Evolutionary conservation across 2,888 invertebrate species (phyloP).

Genomic region (Xanthorhoe spadicearia): DNA sequence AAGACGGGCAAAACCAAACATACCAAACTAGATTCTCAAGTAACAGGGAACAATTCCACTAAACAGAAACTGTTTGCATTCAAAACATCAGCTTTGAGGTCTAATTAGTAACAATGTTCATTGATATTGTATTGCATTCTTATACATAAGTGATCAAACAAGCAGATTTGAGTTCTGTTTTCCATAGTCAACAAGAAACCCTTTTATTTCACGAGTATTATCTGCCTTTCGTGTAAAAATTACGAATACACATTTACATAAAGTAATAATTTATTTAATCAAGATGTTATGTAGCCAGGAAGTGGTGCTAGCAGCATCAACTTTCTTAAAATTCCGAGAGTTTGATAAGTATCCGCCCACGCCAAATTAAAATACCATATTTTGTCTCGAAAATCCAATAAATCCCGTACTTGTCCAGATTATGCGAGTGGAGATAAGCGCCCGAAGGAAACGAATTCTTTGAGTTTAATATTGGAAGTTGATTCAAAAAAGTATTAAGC

Average conservation of each 20-base stretch:
- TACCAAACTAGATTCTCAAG: conserved; percentile 29
- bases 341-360: conserved; percentile 18
- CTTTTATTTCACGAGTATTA: too few relatives aligned
- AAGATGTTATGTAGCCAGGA: background rate
- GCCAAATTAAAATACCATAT: conserved; percentile 35
- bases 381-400: conserved; percentile 30
- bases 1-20: conserved; percentile 28
- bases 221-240: too few relatives aligned
- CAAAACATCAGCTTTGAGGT: conserved; percentile 19
- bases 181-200: too few relatives aligned
- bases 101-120: conserved; percentile 13
- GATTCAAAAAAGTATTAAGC: background rate
- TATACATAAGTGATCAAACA: too few relatives aligned
- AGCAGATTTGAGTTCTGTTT: too few relatives aligned
- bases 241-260: too few relatives aligned
- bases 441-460: conserved; percentile 4
- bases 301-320: background rate
- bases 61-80: conserved; percentile 20
- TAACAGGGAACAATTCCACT: conserved; percentile 25
- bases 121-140: background rate
- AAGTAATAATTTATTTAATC: too few relatives aligned
- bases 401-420: conserved; percentile 32
- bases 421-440: conserved; percentile 29
- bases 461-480: conserved; percentile 4
- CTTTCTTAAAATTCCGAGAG: conserved; percentile 8